phyloP scores from a whole-genome alignment of 2,888 invertebrate genomes.

The Nesidiocoris tenuis region DNA sequence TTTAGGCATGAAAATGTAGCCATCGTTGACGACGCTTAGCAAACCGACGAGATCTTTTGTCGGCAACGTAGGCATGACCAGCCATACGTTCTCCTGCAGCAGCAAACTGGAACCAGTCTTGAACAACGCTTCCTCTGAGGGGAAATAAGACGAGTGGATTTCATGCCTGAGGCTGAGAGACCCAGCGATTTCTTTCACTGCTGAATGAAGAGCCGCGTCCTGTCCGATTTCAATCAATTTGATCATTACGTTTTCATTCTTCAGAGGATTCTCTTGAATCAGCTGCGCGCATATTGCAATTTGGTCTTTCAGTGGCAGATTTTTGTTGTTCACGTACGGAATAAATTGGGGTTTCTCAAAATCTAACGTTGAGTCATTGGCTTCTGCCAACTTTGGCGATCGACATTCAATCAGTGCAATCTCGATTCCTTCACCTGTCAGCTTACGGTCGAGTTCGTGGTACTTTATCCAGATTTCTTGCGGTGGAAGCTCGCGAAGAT shows the following conservation, averaged over 20 bases:
- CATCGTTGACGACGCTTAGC: neutral
- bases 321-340: neutral
- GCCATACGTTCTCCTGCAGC: neutral
- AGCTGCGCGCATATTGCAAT: neutral
- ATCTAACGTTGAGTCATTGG: neutral
- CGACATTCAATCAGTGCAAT: conserved; percentile 1
- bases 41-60: neutral
- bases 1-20: neutral
- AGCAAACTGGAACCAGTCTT: neutral
- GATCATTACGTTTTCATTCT: neutral
- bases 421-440: neutral
- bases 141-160: neutral
- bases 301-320: neutral
- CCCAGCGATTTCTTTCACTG: neutral
- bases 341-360: neutral
- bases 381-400: neutral
- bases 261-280: neutral
- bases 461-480: neutral
- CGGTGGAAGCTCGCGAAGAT: neutral
- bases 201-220: neutral
- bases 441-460: neutral
- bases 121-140: neutral
- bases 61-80: neutral
- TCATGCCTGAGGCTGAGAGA: neutral
- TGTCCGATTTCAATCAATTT: neutral